Evolutionary conservation across 2,113 vertebrate species (phyloP), one percentile per base, ranked within the genome.

Genomic region (Hipposideros armiger): DNA sequence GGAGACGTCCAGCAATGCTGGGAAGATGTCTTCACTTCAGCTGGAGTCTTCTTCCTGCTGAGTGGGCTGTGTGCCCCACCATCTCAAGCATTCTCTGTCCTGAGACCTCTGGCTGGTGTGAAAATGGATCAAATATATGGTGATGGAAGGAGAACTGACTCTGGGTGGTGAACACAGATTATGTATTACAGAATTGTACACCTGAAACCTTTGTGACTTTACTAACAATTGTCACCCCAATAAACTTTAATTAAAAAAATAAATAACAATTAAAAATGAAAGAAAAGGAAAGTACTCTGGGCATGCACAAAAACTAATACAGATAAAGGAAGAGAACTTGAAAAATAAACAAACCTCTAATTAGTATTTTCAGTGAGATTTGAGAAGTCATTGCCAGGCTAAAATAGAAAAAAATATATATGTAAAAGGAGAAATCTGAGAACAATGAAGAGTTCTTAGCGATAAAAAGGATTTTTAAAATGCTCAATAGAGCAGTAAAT

Each of bases 331-430:
- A 88, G 15, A 91, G 19, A 93, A 62, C 36, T 36, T 76, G 4
- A 15, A 82, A 36, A 30, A 13, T n/a, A 24, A 70, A n/a, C 28
- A 67, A 66, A 40, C 3, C 6, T 90, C 69, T 80, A 93, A 95
- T 96, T 97, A 95, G 87, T 85, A 97, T 87, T 97, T 76, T 90
- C 14, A 28, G 78, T 47, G 70, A 94, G 81, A 81, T 90, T 60
- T 58, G 17, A 28, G 52, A 97, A 90, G 87, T 76, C 84, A 47
- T 7, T 62, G 40, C n/a, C 11, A 45, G 52, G 28, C 78, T 87
- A 95, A 91, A 96, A 70, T 19, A 87, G 80, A 30, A 73, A 47
- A 56, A 45, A 32, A 32, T 83, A 64, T 40, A 74, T 19, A 56
- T 11, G 6, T 87, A 95, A 95, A 93, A 91, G 36, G 94, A 96